Percentiles rank a stretch among this genome's conserved stretches.
phyloP scores from a whole-genome alignment of 2,113 vertebrate species.

The Pagrus major region DNA sequence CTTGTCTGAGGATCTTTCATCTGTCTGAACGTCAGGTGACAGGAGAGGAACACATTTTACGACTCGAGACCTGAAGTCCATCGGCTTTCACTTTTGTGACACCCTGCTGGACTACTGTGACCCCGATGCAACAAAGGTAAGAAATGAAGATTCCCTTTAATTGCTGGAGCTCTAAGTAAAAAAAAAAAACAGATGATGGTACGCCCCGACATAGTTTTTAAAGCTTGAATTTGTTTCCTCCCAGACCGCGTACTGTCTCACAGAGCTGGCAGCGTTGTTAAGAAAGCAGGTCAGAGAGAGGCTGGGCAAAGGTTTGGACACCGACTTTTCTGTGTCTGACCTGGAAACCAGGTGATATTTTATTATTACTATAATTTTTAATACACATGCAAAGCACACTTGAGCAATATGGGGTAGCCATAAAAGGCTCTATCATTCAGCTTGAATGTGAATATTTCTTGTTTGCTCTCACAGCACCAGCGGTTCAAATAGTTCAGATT shows the following conservation, averaged over 20 bases:
- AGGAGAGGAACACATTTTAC: conserved; percentile 91
- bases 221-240: neutral
- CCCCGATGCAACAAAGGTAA: conserved; percentile 90
- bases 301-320: conserved; percentile 73
- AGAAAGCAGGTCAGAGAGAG: conserved; percentile 79
- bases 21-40: conserved; percentile 75
- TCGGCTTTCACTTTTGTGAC: conserved; percentile 91
- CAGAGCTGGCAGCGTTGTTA: conserved; percentile 81
- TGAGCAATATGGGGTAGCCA: neutral
- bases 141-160: neutral
- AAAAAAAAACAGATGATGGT: neutral
- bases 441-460: conserved; percentile 10
- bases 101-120: conserved; percentile 94
- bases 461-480: conserved; percentile 84
- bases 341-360: conserved; percentile 90
- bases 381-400: neutral
- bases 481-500: conserved; percentile 92
- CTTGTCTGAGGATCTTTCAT: neutral
- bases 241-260: conserved; percentile 76
- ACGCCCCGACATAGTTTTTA: neutral
- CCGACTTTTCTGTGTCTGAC: conserved; percentile 86
- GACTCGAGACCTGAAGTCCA: conserved; percentile 86
- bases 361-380: neutral
- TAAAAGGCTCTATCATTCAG: neutral
- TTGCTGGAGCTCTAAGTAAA: neutral